These are phyloP conservation scores for Cydia fagiglandana DNA, from an alignment of 1,140 invertebrate genomes.

Conservation along the genomic window DNA sequence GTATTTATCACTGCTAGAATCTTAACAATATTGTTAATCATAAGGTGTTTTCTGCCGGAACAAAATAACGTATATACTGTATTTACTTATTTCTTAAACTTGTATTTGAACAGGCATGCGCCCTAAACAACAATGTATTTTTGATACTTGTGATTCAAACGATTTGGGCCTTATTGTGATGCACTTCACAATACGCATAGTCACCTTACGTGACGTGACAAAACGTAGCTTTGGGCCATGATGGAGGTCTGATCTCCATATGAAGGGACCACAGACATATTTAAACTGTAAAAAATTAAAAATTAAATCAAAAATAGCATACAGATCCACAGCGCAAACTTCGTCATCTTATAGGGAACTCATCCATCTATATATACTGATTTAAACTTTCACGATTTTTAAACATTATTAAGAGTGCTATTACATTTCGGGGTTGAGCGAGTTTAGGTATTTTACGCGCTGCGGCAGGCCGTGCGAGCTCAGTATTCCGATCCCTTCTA, in stretches of 20 bases:
- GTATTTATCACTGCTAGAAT: no score
- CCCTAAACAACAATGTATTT: slow-evolving; percentile 19
- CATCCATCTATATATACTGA: no score
- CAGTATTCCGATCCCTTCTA: no score
- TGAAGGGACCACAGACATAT: background rate
- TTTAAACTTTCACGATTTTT: no score
- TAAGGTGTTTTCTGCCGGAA: background rate
- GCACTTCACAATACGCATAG: slow-evolving; percentile 17
- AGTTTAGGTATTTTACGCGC: no score
- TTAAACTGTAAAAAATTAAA: background rate
- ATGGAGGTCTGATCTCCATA: slow-evolving; percentile 5
- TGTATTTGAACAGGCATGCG: slow-evolving; percentile 1
- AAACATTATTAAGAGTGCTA: no score
- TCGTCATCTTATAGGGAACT: no score
- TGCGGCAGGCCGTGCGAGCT: no score
- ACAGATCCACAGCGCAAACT: background rate
- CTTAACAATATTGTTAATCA: no score
- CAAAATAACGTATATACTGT: background rate
- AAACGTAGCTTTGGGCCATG: background rate
- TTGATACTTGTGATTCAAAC: background rate
- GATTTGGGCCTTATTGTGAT: slow-evolving; percentile 29
- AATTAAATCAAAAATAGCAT: background rate
- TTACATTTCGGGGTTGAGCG: no score
- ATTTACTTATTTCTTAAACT: background rate
- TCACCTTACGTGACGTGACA: slow-evolving; percentile 22